phyloP scores from a whole-genome alignment of 2,888 invertebrate species.

The Lathronympha strigana region DNA sequence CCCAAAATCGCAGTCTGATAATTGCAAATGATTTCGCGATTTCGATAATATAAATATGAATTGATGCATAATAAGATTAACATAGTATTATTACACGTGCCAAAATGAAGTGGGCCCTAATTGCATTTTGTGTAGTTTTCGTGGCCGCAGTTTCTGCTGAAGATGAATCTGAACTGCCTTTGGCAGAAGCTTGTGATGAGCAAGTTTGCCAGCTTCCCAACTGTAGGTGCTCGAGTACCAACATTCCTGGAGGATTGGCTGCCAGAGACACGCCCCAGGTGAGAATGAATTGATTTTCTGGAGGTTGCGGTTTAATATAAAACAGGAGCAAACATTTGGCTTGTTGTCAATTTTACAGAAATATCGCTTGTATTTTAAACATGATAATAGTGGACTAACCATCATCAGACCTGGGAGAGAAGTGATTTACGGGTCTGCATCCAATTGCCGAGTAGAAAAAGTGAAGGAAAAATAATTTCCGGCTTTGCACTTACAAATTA shows the following conservation, averaged over 20 bases:
- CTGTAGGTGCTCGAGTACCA: conserved; percentile 70
- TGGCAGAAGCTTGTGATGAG: conserved; percentile 50
- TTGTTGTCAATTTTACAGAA: too few species aligned
- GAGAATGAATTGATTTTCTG: neutral
- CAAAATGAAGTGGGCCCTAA: conserved; percentile 35
- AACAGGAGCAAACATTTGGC: too few species aligned
- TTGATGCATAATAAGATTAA: conserved; percentile 1
- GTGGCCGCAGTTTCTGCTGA: conserved; percentile 15
- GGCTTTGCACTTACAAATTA: too few species aligned
- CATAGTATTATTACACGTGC: neutral
- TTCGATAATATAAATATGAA: conserved; percentile 20
- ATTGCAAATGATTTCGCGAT: conserved; percentile 18
- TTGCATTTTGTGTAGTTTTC: conserved; percentile 24
- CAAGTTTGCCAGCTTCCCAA: conserved; percentile 65
- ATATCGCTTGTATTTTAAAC: too few species aligned
- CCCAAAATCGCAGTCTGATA: conserved; percentile 16
- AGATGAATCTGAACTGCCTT: conserved; percentile 17
- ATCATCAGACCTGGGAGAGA: too few species aligned
- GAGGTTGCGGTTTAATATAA: too few species aligned
- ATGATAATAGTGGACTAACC: too few species aligned
- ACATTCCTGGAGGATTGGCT: conserved; percentile 65
- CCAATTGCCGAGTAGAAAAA: too few species aligned
- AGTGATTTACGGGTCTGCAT: too few species aligned
- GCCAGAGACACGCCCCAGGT: conserved; percentile 74
- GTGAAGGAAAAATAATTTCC: too few species aligned